These are phyloP conservation scores for Agriotes lineatus DNA, from an alignment of 2,888 invertebrate genomes.

Conservation along the genomic window DNA sequence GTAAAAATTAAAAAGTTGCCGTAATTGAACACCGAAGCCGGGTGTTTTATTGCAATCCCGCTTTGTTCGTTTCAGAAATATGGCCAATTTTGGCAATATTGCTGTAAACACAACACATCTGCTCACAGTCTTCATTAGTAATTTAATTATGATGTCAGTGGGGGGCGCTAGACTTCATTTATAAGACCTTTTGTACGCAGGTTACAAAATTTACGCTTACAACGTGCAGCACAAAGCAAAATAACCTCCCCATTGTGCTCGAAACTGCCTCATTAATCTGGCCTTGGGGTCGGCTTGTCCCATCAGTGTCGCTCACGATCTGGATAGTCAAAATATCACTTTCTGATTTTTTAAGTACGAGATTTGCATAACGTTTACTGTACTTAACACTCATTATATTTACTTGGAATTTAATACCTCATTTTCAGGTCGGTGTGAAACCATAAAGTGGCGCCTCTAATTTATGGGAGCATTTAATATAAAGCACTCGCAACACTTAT, in stretches of 20 bases:
- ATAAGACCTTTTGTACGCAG: constrained; percentile 49
- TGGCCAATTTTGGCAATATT: constrained; percentile 1
- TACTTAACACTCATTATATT: too few species aligned
- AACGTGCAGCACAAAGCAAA: constrained; percentile 46
- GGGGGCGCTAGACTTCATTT: constrained; percentile 47
- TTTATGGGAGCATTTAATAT: not conserved
- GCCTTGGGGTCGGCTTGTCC: constrained; percentile 10
- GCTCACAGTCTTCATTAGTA: constrained; percentile 46
- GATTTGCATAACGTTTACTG: too few species aligned
- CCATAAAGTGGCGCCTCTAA: too few species aligned
- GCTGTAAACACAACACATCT: constrained; percentile 1
- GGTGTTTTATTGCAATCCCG: not conserved
- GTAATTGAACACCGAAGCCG: not conserved
- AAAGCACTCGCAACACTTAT: not conserved
- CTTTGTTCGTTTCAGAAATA: not conserved
- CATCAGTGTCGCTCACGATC: constrained; percentile 20
- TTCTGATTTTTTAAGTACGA: not conserved
- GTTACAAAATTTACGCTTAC: constrained; percentile 49
- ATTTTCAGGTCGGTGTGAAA: too few species aligned
- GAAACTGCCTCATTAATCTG: constrained; percentile 36
- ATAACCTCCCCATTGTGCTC: constrained; percentile 48
- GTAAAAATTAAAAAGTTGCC: not conserved
- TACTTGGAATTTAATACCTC: too few species aligned
- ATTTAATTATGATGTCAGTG: constrained; percentile 50
- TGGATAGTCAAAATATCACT: constrained; percentile 13